Evolutionary conservation across 2,888 invertebrate genomes (phyloP), one percentile per base, ranked within the genome.

Genomic region (Cryptocephalus moraei): DNA sequence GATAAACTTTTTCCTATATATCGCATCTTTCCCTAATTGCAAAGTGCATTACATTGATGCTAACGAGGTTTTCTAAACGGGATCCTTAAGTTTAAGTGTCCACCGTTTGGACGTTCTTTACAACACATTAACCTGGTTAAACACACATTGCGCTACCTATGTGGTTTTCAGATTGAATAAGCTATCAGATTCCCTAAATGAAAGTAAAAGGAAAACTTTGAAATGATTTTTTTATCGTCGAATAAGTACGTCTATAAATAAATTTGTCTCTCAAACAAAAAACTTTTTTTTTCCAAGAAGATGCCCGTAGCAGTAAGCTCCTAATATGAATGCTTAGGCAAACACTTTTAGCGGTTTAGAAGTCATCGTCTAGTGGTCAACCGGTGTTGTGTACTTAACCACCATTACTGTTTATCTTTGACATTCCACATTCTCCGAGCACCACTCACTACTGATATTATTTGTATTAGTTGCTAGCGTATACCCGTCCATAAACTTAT

Each of bases 321-420:
- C 62, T 62, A 63, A 60, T 61, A 61, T 61, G 64, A 64, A 66
- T 62, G 64, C 62, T 60, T 66, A 62, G 62, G 62, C 62, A 67
- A 67, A 67, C 66, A 67, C 66, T 65, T 66, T 66, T 66, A 67
- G 65, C 64, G 65, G 66, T 62, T 65, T 65, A 62, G 62, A 58
- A 64, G 63, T 62, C 59, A 57, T 53, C 22, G 56, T 60, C 60
- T 61, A 64, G 63, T 60, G 62, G 59, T 62, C 62, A 63, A 59
- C 58, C 61, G 56, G 55, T 60, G 60, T 58, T 59, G 57, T 63
- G 62, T 64, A 61, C 61, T 36, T 36, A 54, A 50, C 62, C 61
- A 62, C 63, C 59, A 60, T 58, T 56, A 51, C 52, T 64, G 60
- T 64, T 64, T 63, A 58, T 56, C 54, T 56, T 60, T 51, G 50